Evolutionary conservation across 2,888 invertebrate species (phyloP).

Genomic region (Aromia moschata): DNA sequence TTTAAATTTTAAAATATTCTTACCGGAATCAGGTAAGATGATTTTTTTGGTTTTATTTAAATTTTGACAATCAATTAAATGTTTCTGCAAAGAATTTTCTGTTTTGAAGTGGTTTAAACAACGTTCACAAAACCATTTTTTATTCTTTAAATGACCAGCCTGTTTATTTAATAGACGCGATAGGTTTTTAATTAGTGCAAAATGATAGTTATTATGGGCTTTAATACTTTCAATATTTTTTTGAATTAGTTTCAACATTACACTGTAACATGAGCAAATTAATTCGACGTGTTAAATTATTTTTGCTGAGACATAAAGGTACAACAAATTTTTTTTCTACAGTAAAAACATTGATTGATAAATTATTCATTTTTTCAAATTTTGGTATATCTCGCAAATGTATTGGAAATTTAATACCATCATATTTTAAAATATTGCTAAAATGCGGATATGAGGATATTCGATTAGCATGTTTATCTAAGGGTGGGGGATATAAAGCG

Average conservation of each 20-base stretch:
- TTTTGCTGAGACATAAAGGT: background rate
- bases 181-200: background rate
- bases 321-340: background rate
- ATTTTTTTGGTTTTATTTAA: too few species aligned
- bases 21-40: background rate
- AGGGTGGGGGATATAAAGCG: background rate
- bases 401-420: background rate
- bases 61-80: background rate
- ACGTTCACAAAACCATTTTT: background rate
- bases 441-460: background rate
- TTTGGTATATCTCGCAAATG: background rate
- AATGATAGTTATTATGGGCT: background rate
- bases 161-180: background rate
- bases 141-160: background rate
- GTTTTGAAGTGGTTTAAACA: background rate
- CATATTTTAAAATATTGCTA: background rate
- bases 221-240: background rate
- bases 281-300: background rate
- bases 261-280: background rate
- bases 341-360: background rate
- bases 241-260: too few species aligned
- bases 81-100: background rate
- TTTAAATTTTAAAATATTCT: too few species aligned
- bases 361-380: conserved; percentile 2
- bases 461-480: background rate